These are phyloP conservation scores for Willowsia nigromaculata DNA, from an alignment of 2,888 invertebrate species.

Conservation along the genomic window DNA sequence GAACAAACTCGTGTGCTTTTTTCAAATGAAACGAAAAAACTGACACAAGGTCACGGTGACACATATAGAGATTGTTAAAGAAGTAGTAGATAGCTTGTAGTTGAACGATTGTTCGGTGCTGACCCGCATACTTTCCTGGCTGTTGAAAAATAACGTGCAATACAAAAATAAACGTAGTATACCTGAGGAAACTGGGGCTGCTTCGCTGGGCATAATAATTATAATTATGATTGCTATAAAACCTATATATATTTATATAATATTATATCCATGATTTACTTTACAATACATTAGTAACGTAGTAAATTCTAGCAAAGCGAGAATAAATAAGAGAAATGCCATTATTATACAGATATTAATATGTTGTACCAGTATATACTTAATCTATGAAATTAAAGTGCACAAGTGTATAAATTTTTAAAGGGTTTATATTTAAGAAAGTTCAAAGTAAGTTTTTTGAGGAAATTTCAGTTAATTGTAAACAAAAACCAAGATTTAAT, in stretches of 20 bases:
- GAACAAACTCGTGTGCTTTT: too few species aligned
- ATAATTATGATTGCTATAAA: not conserved
- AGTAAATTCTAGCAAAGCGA: too few species aligned
- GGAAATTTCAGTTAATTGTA: too few species aligned
- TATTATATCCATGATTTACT: not conserved
- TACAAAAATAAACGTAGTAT: conserved; percentile 32
- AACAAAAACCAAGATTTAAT: too few species aligned
- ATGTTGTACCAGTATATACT: too few species aligned
- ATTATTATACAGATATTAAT: not conserved
- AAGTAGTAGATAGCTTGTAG: not conserved
- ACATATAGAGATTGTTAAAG: not conserved
- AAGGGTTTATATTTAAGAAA: too few species aligned
- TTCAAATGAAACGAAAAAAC: too few species aligned
- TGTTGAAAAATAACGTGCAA: conserved; percentile 31
- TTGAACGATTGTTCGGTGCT: not conserved
- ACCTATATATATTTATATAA: conserved; percentile 4
- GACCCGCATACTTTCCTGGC: not conserved
- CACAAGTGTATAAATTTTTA: too few species aligned
- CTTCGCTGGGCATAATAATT: not conserved
- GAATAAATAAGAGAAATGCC: not conserved
- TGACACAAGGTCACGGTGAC: too few species aligned
- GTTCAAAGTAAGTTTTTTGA: too few species aligned
- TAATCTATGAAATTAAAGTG: too few species aligned
- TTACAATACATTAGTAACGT: not conserved
- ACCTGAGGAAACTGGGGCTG: conserved; percentile 28